A percentile compares a stretch with the other conserved stretches of the same genome.
phyloP scores from a whole-genome alignment of 2,888 invertebrate genomes.

The Pyrochroa serraticornis region DNA sequence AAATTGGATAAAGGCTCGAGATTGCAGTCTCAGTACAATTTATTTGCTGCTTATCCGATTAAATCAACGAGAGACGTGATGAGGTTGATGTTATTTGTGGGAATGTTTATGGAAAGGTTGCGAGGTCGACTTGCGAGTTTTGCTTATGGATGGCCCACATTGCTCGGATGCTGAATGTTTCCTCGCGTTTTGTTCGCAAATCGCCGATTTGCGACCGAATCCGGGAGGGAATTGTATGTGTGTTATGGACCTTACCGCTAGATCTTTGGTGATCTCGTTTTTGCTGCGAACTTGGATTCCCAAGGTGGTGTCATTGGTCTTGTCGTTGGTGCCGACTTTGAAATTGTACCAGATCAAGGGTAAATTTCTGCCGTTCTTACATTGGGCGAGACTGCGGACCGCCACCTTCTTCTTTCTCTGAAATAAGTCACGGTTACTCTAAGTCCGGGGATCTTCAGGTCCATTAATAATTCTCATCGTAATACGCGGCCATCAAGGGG shows the following conservation, averaged over 20 bases:
- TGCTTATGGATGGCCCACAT: too few species aligned
- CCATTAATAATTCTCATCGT: slow-evolving; percentile 52
- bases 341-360: slow-evolving; percentile 33
- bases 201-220: not conserved
- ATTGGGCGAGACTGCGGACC: slow-evolving; percentile 41
- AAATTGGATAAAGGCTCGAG: too few species aligned
- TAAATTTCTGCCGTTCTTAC: slow-evolving; percentile 35
- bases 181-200: not conserved
- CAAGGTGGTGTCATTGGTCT: slow-evolving; percentile 26
- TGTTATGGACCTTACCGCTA: slow-evolving; percentile 34
- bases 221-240: slow-evolving; percentile 1
- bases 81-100: too few species aligned
- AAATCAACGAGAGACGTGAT: too few species aligned
- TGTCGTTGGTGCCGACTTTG: slow-evolving; percentile 27
- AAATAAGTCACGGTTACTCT: slow-evolving; percentile 49
- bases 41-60: too few species aligned
- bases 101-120: too few species aligned
- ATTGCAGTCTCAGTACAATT: too few species aligned
- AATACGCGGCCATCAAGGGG: slow-evolving; percentile 44
- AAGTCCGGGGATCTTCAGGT: slow-evolving; percentile 44
- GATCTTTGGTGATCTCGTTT: slow-evolving; percentile 34
- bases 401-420: slow-evolving; percentile 34
- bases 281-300: slow-evolving; percentile 32
- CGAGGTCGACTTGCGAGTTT: too few species aligned
- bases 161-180: too few species aligned